phyloP scores from a whole-genome alignment of 2,797 vertebrate genomes.

The Mionectes olivaceus region DNA sequence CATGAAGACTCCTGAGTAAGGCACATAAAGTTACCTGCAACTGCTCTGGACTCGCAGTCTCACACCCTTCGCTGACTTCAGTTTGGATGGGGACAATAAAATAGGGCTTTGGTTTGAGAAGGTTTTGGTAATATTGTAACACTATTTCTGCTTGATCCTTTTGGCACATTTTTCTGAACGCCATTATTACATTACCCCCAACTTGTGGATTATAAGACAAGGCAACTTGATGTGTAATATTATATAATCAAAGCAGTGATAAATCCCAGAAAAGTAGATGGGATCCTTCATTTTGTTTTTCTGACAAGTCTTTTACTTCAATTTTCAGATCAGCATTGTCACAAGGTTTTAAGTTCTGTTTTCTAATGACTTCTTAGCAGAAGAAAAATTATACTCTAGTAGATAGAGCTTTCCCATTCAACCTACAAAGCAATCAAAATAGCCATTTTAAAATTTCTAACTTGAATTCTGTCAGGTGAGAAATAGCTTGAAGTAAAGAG shows the following conservation, averaged over 20 bases:
- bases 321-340: not conserved
- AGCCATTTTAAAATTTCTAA: not conserved
- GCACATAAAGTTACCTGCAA: not conserved
- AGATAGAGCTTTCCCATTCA: not conserved
- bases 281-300: slow-evolving; percentile 32
- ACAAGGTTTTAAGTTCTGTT: not conserved
- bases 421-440: not conserved
- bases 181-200: not conserved
- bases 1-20: not conserved
- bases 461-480: not conserved
- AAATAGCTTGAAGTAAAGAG: not conserved
- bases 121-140: not conserved
- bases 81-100: not conserved
- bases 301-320: not conserved
- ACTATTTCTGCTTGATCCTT: not conserved
- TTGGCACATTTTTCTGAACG: not conserved
- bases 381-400: not conserved
- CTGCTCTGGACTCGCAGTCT: not conserved
- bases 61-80: not conserved
- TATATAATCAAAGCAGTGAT: not conserved
- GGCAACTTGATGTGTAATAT: not conserved
- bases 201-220: not conserved
- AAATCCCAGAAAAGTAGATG: not conserved
- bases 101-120: not conserved
- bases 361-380: not conserved